Conservation (phyloP, 1,140 invertebrate genomes). For the Penaeus japonicus region DNA sequence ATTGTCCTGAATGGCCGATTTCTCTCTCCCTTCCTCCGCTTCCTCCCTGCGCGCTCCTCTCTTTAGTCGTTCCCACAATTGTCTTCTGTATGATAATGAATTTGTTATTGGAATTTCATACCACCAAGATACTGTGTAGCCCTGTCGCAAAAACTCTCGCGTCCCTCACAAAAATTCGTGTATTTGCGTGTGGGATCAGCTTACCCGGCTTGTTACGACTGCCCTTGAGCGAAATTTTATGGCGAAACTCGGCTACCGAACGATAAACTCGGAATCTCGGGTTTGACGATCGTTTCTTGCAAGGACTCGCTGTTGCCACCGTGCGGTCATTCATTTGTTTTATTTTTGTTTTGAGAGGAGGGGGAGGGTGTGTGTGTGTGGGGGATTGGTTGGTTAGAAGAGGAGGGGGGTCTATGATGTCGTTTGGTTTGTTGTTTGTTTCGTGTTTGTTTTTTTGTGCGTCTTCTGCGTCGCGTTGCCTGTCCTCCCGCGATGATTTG, state of each 20-base stretch:
- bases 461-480: too few species aligned
- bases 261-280: conserved; percentile 6
- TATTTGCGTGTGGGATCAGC: background rate
- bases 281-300: background rate
- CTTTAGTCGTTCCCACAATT: background rate
- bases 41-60: background rate
- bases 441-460: too few species aligned
- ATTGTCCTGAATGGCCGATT: too few species aligned
- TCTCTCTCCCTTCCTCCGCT: too few species aligned
- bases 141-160: background rate
- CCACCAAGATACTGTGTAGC: background rate
- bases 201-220: background rate
- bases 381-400: too few species aligned
- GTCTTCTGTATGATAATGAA: background rate
- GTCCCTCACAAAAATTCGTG: background rate
- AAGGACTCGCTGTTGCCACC: background rate
- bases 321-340: too few species aligned
- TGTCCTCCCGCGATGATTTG: background rate
- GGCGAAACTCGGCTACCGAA: background rate
- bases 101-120: conserved; percentile 7
- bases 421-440: too few species aligned
- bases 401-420: too few species aligned
- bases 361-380: too few species aligned
- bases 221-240: background rate
- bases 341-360: too few species aligned